Percentiles rank a stretch among this genome's conserved stretches.
These are phyloP conservation scores for Catamblyrhynchus diadema DNA, from an alignment of 2,797 vertebrate species.

Conservation along the genomic window DNA sequence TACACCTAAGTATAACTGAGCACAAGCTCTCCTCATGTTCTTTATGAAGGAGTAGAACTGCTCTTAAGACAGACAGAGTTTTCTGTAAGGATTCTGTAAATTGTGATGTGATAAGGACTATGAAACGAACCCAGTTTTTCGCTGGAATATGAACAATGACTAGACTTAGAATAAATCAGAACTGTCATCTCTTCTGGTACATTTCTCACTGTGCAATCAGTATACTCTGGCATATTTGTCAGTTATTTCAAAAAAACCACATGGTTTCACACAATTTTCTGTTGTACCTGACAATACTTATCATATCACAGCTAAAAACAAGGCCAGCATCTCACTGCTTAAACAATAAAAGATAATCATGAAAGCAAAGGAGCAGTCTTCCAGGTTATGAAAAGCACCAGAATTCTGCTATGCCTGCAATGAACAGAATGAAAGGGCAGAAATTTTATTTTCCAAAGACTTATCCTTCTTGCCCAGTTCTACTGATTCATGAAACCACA, in stretches of 20 bases:
- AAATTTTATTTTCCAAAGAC: background rate
- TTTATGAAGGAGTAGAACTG: background rate
- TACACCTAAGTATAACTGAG: background rate
- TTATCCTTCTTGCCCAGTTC: background rate
- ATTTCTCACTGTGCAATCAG: background rate
- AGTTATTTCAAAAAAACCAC: background rate
- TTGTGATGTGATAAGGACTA: background rate
- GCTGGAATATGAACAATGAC: background rate
- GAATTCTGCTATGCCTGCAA: background rate
- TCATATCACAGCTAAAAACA: background rate
- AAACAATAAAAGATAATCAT: background rate
- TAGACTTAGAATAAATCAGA: background rate
- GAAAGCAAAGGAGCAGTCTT: background rate
- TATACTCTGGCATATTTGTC: background rate
- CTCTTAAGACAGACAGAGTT: background rate
- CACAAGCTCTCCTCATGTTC: background rate
- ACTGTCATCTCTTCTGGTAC: background rate
- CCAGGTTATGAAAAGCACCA: background rate
- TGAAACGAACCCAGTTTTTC: background rate
- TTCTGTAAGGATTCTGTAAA: background rate
- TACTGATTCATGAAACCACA: background rate
- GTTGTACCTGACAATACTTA: background rate
- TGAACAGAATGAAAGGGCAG: background rate
- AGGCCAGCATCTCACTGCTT: background rate
- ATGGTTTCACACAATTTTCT: background rate